A percentile compares a stretch with the other conserved stretches of the same genome.
Evolutionary conservation across 2,797 vertebrate species (phyloP).

Genomic region (Gobionotothen gibberifrons): DNA sequence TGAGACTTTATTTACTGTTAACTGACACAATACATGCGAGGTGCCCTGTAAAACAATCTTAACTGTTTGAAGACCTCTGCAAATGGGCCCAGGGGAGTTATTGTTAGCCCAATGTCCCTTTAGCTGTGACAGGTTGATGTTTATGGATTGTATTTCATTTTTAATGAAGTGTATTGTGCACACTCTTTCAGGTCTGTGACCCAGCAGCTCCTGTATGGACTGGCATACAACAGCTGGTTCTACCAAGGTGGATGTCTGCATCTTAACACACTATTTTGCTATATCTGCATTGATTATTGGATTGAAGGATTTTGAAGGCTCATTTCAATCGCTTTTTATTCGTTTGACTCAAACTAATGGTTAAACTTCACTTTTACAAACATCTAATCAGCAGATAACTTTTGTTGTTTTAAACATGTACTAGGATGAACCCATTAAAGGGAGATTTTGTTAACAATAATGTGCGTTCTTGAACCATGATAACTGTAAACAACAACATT

Average conservation of each 20-base stretch:
- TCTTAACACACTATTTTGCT: not conserved
- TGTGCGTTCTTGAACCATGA: not conserved
- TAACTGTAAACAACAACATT: not conserved
- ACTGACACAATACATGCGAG: constrained; percentile 9
- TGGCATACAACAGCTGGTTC: constrained; percentile 94
- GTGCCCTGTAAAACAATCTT: constrained; percentile 33
- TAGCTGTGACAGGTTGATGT: constrained; percentile 32
- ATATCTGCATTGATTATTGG: not conserved
- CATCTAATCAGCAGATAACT: not conserved
- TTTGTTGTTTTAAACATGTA: not conserved
- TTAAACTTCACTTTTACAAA: not conserved
- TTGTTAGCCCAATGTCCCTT: constrained; percentile 28
- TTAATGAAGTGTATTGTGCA: constrained; percentile 35
- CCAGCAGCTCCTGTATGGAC: constrained; percentile 92
- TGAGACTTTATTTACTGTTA: constrained; percentile 75
- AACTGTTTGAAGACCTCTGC: constrained; percentile 13
- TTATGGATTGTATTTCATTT: constrained; percentile 18
- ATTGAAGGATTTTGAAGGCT: not conserved
- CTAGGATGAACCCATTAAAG: constrained; percentile 9
- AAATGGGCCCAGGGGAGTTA: constrained; percentile 19
- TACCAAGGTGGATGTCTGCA: constrained; percentile 84
- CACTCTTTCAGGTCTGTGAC: constrained; percentile 89
- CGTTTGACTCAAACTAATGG: too few relatives aligned
- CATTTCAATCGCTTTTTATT: constrained; percentile 10
- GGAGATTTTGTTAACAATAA: not conserved